Evolutionary conservation across 2,797 vertebrate species (phyloP).

Genomic region (Rhynchotus rufescens): DNA sequence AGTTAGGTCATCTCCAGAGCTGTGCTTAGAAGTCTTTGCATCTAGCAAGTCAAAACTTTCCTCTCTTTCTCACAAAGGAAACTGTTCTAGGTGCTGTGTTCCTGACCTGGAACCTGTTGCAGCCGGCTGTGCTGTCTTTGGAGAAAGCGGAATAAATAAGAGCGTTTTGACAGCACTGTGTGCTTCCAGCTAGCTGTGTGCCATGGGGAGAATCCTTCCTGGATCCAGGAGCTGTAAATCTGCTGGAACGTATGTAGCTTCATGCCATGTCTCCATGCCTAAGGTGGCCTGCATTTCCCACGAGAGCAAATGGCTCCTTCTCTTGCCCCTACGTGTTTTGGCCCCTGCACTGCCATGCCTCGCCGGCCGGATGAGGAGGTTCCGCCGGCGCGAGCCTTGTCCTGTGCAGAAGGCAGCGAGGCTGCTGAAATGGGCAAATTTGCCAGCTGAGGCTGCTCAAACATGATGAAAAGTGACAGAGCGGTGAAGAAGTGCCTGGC

Average conservation of each 20-base stretch:
- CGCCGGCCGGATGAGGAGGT: background rate
- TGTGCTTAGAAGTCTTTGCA: background rate
- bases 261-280: background rate
- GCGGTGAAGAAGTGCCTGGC: constrained; percentile 36
- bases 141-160: background rate
- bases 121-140: background rate
- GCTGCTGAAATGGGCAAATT: constrained; percentile 37
- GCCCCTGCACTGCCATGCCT: background rate
- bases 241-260: background rate
- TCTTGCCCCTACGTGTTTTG: background rate
- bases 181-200: fast-evolving
- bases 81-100: background rate
- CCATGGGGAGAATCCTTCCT: background rate
- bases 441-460: constrained; percentile 39
- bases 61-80: background rate
- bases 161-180: background rate
- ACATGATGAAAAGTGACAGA: constrained; percentile 60
- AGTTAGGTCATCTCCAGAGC: background rate
- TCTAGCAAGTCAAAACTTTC: background rate
- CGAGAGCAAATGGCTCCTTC: background rate
- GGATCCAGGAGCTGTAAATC: background rate
- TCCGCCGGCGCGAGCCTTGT: background rate
- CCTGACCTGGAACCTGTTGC: background rate
- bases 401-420: background rate
- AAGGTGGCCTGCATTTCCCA: background rate